These are phyloP conservation scores for Agapetus fuscipes DNA, from an alignment of 2,888 invertebrate genomes.

Conservation along the genomic window DNA sequence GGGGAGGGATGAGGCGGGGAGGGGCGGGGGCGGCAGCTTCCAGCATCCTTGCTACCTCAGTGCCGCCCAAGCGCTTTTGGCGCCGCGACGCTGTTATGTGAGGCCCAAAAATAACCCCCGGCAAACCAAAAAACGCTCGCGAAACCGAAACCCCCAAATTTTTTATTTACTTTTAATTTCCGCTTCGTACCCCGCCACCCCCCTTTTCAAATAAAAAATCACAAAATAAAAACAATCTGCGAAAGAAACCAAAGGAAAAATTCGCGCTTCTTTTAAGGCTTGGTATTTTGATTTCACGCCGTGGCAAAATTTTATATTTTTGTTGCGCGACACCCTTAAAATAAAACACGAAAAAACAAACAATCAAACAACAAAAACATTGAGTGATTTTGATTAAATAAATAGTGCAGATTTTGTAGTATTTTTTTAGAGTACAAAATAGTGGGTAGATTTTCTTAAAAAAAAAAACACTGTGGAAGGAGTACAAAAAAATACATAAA, in stretches of 20 bases:
- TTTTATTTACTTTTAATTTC: conserved; percentile 4
- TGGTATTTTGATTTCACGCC: conserved; percentile 15
- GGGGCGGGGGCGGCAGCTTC: conserved; percentile 28
- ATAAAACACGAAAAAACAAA: not conserved
- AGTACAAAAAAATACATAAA: conserved; percentile 14
- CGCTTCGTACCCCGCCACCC: no score
- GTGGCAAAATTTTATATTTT: conserved; percentile 10
- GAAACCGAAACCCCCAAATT: no score
- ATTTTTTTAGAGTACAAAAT: conserved; percentile 15
- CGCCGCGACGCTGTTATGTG: conserved; percentile 43
- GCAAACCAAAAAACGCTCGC: no score
- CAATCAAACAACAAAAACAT: not conserved
- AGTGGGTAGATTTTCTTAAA: conserved; percentile 5
- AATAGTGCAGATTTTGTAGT: not conserved
- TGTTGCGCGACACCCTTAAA: conserved; percentile 9
- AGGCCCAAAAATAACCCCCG: conserved; percentile 4
- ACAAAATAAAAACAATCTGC: no score
- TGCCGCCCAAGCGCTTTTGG: conserved; percentile 31
- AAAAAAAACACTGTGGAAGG: conserved; percentile 3
- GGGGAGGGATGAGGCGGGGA: conserved; percentile 17
- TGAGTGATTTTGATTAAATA: not conserved
- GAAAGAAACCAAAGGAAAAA: no score
- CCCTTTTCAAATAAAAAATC: no score
- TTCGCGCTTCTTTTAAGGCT: no score
- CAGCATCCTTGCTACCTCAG: conserved; percentile 29